These are phyloP conservation scores for Porites australiensis DNA, from an alignment of 64 coral and sea anemone species.

Conservation along the genomic window DNA sequence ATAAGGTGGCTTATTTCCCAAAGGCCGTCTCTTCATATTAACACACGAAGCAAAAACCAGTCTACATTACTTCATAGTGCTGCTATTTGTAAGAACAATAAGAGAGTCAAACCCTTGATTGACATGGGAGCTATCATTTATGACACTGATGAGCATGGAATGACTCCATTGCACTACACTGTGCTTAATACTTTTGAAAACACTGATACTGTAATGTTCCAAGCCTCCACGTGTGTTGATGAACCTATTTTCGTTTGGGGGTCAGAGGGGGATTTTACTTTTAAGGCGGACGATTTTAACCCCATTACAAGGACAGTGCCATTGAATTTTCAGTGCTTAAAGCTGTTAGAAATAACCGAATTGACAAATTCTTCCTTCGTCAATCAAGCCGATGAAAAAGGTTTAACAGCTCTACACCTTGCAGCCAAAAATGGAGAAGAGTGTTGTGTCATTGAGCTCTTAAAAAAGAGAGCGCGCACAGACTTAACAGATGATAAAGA, in stretches of 20 bases:
- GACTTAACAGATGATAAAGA: neutral
- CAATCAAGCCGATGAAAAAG: neutral
- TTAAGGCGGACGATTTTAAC: neutral
- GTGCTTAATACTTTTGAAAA: neutral
- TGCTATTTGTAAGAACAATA: slow-evolving; percentile 29
- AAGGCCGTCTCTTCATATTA: neutral
- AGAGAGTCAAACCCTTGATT: neutral
- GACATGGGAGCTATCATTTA: neutral
- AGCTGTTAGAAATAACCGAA: neutral
- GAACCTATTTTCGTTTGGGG: no score
- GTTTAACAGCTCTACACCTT: slow-evolving; percentile 46
- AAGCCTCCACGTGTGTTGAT: no score
- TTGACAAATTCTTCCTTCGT: neutral
- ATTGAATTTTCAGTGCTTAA: neutral
- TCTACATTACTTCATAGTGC: slow-evolving; percentile 38
- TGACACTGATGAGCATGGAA: slow-evolving; percentile 10
- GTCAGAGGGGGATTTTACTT: neutral
- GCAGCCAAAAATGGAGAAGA: slow-evolving; percentile 39
- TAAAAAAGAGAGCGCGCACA: neutral
- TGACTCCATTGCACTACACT: slow-evolving; percentile 49
- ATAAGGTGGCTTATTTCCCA: slow-evolving; percentile 27
- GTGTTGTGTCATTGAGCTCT: neutral
- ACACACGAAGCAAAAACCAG: slow-evolving; percentile 30
- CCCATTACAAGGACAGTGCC: neutral
- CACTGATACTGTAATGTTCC: neutral